Evolutionary conservation across 2,797 vertebrate genomes (phyloP), one percentile per base, ranked within the genome.

Genomic region (Cyprinella venusta): DNA sequence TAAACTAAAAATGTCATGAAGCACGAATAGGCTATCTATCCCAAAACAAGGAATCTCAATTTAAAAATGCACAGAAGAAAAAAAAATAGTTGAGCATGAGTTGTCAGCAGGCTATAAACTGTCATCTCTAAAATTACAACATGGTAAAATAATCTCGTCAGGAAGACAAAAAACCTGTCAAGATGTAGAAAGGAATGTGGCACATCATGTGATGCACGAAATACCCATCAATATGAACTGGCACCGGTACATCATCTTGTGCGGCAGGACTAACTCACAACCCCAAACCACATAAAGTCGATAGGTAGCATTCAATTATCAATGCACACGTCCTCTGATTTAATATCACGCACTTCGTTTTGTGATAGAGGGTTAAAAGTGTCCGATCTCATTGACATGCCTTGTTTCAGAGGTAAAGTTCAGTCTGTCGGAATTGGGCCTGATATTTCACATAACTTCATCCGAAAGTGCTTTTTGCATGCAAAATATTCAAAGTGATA

Each of bases 321-420:
- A 52, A 48, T 45, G 8, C 9, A 45, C 8, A 72, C 5, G 30
- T 52, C 19, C 30, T 74, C 30, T 15, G 26, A 36, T 74, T 71
- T 15, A 8, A 54, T n/a, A 36, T n/a, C 71, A 93, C 92, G 95
- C 97, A 96, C 91, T 95, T 93, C 92, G 95, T 95, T 95, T 94
- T 94, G 91, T 93, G 96, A 95, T 95, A 96, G 96, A 97, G 97
- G 96, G 96, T 96, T 96, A 95, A 94, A 97, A 94, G 96, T 97
- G 97, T 97, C 96, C 93, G 95, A 95, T 97, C 96, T 95, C 92
- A 97, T 98, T 96, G 94, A 94, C 94, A 97, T 92, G 96, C 95
- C 95, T 97, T 95, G 95, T 91, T 96, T 96, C 95, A 95, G 94
- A 93, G 94, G 92, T 90, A 92, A 97, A 96, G 95, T 95, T 96